Conservation (phyloP, 2,113 vertebrate species). For the Oreotrochilus melanogaster region DNA sequence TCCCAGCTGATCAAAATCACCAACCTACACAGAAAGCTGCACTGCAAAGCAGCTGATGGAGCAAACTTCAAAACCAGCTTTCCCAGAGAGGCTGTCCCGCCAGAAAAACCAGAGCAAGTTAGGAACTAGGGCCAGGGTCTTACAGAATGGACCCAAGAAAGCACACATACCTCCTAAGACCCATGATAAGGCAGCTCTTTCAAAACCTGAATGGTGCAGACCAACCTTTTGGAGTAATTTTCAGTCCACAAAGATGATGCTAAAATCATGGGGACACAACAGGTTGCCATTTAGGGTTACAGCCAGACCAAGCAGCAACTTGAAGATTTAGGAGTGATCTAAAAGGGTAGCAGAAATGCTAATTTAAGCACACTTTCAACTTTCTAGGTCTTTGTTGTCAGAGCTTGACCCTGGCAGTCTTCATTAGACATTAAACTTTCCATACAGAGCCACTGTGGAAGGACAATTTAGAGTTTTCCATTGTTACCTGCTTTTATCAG, state of each 20-base stretch:
- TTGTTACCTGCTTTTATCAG: constrained; percentile 24
- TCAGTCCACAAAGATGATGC: not conserved
- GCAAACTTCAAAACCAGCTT: not conserved
- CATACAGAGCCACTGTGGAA: not conserved
- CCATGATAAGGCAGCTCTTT: not conserved
- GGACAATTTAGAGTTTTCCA: not conserved
- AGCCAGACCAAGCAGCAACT: not conserved
- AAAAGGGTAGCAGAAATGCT: constrained; percentile 9
- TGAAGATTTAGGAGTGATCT: not conserved
- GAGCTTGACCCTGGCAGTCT: constrained; percentile 11
- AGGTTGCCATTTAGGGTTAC: not conserved
- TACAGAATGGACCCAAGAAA: not conserved
- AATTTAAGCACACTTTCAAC: constrained; percentile 10
- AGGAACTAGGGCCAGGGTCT: not conserved
- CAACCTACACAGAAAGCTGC: not conserved
- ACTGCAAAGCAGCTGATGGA: not conserved
- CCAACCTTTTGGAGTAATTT: not conserved
- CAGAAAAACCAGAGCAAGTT: not conserved
- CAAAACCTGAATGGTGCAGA: not conserved
- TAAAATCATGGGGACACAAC: not conserved
- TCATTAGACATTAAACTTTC: constrained; percentile 2
- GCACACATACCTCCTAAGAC: not conserved
- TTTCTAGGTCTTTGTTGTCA: constrained; percentile 24
- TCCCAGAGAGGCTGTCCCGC: not conserved
- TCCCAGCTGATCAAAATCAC: not conserved